Evolutionary conservation across 2,113 vertebrate species (phyloP).

Genomic region (Greenwoodochromis staneri): DNA sequence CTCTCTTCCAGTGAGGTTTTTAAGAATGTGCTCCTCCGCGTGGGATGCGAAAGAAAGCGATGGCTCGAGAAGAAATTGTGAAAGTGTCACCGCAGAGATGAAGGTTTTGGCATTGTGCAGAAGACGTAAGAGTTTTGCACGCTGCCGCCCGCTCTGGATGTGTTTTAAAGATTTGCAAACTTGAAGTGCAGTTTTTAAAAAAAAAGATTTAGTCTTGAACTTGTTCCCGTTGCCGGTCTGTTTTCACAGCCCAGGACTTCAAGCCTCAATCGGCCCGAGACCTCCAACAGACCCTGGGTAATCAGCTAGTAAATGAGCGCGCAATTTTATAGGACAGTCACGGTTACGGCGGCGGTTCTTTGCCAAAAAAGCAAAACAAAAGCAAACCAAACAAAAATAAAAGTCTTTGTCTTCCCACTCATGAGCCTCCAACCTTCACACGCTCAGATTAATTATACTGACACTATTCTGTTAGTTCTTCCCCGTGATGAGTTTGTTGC

Average conservation of each 20-base stretch:
- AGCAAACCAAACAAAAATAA: neutral
- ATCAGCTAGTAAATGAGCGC: conserved; percentile 15
- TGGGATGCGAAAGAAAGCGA: neutral
- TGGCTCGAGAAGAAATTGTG: neutral
- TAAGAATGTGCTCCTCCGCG: neutral
- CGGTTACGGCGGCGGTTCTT: neutral
- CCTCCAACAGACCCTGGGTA: conserved; percentile 33
- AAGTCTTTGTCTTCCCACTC: conserved; percentile 32
- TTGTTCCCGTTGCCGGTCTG: neutral
- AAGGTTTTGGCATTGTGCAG: neutral
- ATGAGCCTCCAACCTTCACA: conserved; percentile 6
- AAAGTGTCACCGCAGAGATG: neutral
- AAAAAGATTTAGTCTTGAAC: neutral
- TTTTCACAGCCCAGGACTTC: neutral
- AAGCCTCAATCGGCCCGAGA: neutral
- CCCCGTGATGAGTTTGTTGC: conserved; percentile 8
- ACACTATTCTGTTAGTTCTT: conserved; percentile 18
- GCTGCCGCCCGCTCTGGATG: neutral
- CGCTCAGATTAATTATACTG: conserved; percentile 33
- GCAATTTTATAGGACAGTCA: conserved; percentile 15
- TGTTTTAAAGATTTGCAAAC: neutral
- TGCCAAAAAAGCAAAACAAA: neutral
- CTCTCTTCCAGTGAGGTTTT: neutral
- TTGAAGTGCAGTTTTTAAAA: neutral
- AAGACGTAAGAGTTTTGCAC: neutral